Base-by-base conservation (phyloP, 92 coral and sea anemone species). In the Actinostola sp. region DNA sequence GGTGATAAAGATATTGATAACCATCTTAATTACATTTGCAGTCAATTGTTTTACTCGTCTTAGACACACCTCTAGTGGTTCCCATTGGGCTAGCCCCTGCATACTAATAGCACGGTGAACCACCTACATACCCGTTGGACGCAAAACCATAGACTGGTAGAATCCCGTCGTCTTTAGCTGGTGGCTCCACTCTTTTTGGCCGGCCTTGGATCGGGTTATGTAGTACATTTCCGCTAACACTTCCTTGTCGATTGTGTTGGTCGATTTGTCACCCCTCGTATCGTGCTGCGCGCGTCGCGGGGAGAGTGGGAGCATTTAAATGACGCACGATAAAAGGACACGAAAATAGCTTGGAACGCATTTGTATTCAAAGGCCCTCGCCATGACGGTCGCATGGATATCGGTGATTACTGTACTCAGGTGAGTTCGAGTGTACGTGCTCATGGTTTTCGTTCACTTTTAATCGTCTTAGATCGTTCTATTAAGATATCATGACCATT, bases 21-120 rank as follows among this genome's bases (percentile, higher is more conserved):
- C 77, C 81, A 91, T 91, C 97, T 91, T 91, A 91, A 91, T 91
- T 91, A 78, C 97, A 91, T 86, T 91, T 91, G 81, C 92, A 87
- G 92, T 87, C 86, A 87, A 91, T 91, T 91, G 97, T 91, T 83
- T 81, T 74, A 68, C 46, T 82, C 79, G 76, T 72, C 71, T 75
- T 77, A 63, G 70, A 57, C 87, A 78, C 92, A 87, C 92, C 70
- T 89, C 92, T 90, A 45, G 33, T 36, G 72, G 84, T 84, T 69
- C 72, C 72, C 82, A 71, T 63, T 66, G 72, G 83, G 74, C 65
- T 63, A 75, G 68, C 58, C 79, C 41, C 35, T 51, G 54, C 44
- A 42, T 43, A 46, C 66, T 46, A 61, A 59, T 60, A 45, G 35
- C n/a, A n/a, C n/a, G n/a, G n/a, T n/a, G n/a, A n/a, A n/a, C n/a